phyloP scores from a whole-genome alignment of 2,888 invertebrate genomes.

The Abrostola tripartita region DNA sequence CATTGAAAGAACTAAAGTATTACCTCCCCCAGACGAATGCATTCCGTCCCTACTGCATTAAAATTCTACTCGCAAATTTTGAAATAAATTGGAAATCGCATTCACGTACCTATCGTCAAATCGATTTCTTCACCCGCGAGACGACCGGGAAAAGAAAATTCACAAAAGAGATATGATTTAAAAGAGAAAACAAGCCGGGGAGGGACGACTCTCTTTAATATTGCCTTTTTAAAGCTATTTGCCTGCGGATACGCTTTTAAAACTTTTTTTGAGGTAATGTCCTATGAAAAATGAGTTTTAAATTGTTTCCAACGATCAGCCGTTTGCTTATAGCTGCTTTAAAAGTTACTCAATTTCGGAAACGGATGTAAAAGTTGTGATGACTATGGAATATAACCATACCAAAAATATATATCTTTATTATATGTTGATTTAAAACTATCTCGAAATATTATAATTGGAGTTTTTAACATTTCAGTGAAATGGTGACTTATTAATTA shows the following conservation, averaged over 20 bases:
- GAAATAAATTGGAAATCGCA: slow-evolving; percentile 75
- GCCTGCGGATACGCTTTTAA: slow-evolving; percentile 56
- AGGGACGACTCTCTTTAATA: slow-evolving; percentile 60
- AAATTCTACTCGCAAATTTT: slow-evolving; percentile 75
- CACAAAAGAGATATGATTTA: slow-evolving; percentile 67
- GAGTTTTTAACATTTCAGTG: too few species aligned
- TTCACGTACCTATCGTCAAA: slow-evolving; percentile 73
- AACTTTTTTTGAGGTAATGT: slow-evolving; percentile 58
- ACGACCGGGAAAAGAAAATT: slow-evolving; percentile 64
- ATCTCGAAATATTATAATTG: neutral
- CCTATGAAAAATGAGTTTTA: slow-evolving; percentile 52
- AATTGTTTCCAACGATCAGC: slow-evolving; percentile 36
- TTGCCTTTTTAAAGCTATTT: slow-evolving; percentile 64
- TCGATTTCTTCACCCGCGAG: slow-evolving; percentile 74
- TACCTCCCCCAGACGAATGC: slow-evolving; percentile 44
- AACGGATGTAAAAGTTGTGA: slow-evolving; percentile 1
- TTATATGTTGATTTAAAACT: neutral
- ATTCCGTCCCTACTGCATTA: slow-evolving; percentile 60
- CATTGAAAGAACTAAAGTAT: slow-evolving; percentile 59
- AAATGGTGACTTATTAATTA: slow-evolving; percentile 1
- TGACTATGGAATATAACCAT: neutral
- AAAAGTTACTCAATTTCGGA: slow-evolving; percentile 3
- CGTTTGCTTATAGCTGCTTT: slow-evolving; percentile 2
- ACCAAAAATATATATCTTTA: neutral
- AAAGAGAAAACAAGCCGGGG: slow-evolving; percentile 62